Evolutionary conservation across 2,888 invertebrate species (phyloP).

Genomic region (Aspidapion aeneum): DNA sequence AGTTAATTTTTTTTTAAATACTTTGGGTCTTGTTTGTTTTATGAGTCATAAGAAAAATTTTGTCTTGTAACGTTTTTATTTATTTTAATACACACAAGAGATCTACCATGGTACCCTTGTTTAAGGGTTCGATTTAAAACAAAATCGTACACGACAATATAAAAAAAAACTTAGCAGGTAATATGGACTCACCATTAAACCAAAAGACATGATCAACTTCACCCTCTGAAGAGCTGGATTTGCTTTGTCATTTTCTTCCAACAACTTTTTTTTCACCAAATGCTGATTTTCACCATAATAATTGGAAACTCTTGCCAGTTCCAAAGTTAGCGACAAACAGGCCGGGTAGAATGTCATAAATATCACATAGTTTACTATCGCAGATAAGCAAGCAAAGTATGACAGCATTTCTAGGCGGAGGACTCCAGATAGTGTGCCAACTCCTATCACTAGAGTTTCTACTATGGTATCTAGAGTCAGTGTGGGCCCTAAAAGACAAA

Average conservation of each 20-base stretch:
- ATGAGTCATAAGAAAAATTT: too few relatives aligned
- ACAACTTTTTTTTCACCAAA: conserved; percentile 41
- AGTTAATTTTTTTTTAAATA: too few relatives aligned
- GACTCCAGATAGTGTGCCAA: conserved; percentile 88
- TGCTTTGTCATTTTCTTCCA: conserved; percentile 78
- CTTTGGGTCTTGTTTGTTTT: too few relatives aligned
- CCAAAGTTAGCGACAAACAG: conserved; percentile 83
- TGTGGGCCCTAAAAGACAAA: conserved; percentile 61
- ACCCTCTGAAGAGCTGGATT: conserved; percentile 92
- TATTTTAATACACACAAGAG: too few relatives aligned
- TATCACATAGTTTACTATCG: conserved; percentile 87
- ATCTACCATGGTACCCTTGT: too few relatives aligned
- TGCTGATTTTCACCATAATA: conserved; percentile 36
- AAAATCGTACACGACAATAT: too few relatives aligned
- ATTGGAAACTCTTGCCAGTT: conserved; percentile 52
- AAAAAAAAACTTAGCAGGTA: too few relatives aligned
- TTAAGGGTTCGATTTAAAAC: too few relatives aligned
- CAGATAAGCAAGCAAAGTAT: conserved; percentile 86
- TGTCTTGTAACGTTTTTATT: too few relatives aligned
- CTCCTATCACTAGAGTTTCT: conserved; percentile 84
- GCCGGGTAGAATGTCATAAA: conserved; percentile 95
- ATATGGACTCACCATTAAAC: too few relatives aligned
- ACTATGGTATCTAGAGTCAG: conserved; percentile 88
- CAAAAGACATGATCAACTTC: conserved; percentile 93
- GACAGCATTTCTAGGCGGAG: conserved; percentile 83